Percentiles rank a stretch among this genome's conserved stretches.
Evolutionary conservation across 2,888 invertebrate genomes (phyloP).

Genomic region (Formica aserva): DNA sequence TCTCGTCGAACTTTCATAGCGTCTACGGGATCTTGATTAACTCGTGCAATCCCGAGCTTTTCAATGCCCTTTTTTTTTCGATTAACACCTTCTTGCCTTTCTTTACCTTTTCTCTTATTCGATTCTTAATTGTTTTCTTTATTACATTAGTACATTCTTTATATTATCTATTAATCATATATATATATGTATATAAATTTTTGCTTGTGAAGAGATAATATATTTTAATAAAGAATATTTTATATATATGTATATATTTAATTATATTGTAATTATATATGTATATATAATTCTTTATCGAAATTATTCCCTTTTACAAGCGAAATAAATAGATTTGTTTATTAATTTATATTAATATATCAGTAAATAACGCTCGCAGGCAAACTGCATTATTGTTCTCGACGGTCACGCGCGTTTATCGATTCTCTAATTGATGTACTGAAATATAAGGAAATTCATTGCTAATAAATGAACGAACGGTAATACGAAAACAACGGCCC

Average conservation of each 20-base stretch:
- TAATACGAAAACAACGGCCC: background rate
- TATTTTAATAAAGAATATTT: background rate
- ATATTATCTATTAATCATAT: background rate
- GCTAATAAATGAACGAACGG: slow-evolving; percentile 30
- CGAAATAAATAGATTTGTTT: slow-evolving; percentile 3
- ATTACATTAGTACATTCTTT: background rate
- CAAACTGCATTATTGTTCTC: slow-evolving; percentile 12
- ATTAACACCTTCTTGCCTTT: background rate
- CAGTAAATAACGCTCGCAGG: background rate
- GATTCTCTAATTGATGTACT: slow-evolving; percentile 19
- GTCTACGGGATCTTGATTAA: slow-evolving; percentile 34
- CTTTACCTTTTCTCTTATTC: background rate
- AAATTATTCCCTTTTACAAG: background rate
- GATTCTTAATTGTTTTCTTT: slow-evolving; percentile 7
- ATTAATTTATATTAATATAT: background rate
- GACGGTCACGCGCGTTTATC: slow-evolving; percentile 14
- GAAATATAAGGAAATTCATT: slow-evolving; percentile 46
- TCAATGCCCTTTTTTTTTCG: background rate
- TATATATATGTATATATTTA: background rate
- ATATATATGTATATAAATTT: no score
- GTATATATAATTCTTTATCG: background rate
- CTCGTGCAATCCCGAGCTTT: slow-evolving; percentile 11
- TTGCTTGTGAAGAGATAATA: background rate
- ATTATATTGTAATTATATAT: background rate
- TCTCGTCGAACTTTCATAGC: slow-evolving; percentile 46